phyloP scores from a whole-genome alignment of 2,888 invertebrate species.

The Sminthurides aquaticus region DNA sequence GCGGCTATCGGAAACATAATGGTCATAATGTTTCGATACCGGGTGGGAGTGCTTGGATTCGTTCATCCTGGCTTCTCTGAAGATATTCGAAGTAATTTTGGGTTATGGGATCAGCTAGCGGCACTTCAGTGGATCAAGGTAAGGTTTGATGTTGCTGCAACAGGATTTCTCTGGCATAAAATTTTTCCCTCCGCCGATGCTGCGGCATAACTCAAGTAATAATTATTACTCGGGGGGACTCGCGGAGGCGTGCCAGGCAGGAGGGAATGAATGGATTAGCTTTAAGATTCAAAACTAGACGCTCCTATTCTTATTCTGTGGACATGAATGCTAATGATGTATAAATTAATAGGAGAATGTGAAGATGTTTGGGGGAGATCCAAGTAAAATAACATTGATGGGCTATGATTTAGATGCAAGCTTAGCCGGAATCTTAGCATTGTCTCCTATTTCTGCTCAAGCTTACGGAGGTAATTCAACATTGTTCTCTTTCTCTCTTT shows the following conservation, averaged over 20 bases:
- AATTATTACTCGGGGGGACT: no score
- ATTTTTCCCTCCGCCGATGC: no score
- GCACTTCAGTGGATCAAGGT: constrained; percentile 42
- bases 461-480: constrained; percentile 38
- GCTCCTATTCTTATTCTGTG: neutral
- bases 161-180: no score
- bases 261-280: neutral
- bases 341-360: constrained; percentile 36
- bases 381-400: constrained; percentile 34
- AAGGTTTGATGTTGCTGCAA: constrained; percentile 7
- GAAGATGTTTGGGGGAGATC: constrained; percentile 40
- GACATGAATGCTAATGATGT: neutral
- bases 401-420: constrained; percentile 40
- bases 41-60: constrained; percentile 40
- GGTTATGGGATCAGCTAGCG: constrained; percentile 41
- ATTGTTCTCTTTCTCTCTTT: no score
- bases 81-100: constrained; percentile 39
- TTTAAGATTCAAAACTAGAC: no score
- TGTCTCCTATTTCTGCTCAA: constrained; percentile 37
- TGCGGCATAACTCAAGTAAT: no score
- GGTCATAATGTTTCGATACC: constrained; percentile 38
- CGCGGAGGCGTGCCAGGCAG: no score
- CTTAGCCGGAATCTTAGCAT: constrained; percentile 37
- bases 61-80: constrained; percentile 36
- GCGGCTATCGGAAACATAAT: constrained; percentile 42